A percentile compares a stretch with the other conserved stretches of the same genome.
Conservation (phyloP, 2,888 invertebrate genomes). For the Ctena decussata region DNA sequence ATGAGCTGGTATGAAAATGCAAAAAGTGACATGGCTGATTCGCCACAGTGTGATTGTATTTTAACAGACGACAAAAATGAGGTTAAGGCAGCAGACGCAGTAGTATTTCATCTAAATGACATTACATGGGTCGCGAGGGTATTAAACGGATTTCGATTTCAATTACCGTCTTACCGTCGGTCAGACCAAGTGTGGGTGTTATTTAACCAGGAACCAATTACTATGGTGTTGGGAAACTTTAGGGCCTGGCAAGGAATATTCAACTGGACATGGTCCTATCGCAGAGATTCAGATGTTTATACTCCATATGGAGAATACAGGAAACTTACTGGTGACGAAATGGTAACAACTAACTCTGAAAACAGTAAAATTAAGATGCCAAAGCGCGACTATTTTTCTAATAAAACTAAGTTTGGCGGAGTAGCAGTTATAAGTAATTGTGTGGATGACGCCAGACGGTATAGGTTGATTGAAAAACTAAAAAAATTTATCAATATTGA, state of each 20-base stretch:
- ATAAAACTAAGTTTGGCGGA: slow-evolving; percentile 8
- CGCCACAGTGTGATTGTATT: slow-evolving; percentile 11
- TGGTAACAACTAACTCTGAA: neutral
- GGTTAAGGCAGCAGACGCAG: slow-evolving; percentile 27
- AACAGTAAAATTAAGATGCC: neutral
- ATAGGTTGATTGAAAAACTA: slow-evolving; percentile 32
- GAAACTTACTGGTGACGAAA: slow-evolving; percentile 2
- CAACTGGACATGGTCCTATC: slow-evolving; percentile 49
- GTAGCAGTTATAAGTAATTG: slow-evolving; percentile 48
- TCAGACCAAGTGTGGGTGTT: slow-evolving; percentile 40
- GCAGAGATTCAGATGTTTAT: slow-evolving; percentile 22
- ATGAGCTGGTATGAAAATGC: slow-evolving; percentile 48
- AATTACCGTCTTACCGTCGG: slow-evolving; percentile 22
- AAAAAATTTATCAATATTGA: slow-evolving; percentile 22
- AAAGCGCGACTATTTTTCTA: slow-evolving; percentile 1
- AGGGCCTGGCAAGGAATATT: slow-evolving; percentile 32
- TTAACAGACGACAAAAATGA: slow-evolving; percentile 36
- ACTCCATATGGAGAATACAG: slow-evolving; percentile 25
- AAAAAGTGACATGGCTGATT: neutral
- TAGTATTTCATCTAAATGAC: slow-evolving; percentile 44
- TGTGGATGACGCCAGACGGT: slow-evolving; percentile 47
- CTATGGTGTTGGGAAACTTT: slow-evolving; percentile 28
- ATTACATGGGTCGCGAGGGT: slow-evolving; percentile 22
- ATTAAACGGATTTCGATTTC: neutral
- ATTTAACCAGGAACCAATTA: slow-evolving; percentile 34